Evolutionary conservation across 2,113 vertebrate species (phyloP).

Genomic region (Microcebus jonahi): DNA sequence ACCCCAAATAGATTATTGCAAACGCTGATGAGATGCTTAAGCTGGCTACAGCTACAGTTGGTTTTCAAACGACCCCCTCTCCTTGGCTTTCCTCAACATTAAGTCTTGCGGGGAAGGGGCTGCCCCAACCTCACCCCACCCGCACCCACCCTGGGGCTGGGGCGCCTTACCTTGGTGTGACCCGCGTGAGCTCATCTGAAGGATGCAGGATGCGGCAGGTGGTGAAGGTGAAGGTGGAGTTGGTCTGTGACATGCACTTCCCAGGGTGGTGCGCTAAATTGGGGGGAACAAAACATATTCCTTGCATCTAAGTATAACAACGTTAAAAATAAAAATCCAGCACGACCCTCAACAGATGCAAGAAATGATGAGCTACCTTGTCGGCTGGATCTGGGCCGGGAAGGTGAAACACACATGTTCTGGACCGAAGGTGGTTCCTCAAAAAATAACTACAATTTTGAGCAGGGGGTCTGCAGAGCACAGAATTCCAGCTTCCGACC

Average conservation of each 20-base stretch:
- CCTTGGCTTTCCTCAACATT: not conserved
- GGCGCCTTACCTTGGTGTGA: constrained; percentile 94
- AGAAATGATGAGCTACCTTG: constrained; percentile 78
- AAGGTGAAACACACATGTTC: constrained; percentile 62
- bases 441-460: constrained; percentile 10
- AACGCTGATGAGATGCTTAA: not conserved
- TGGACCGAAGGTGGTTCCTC: constrained; percentile 20
- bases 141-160: accelerated
- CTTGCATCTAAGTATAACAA: constrained; percentile 77
- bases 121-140: not conserved
- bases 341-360: constrained; percentile 69
- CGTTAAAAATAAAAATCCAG: not conserved
- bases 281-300: constrained; percentile 81
- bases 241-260: constrained; percentile 98
- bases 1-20: not conserved
- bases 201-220: constrained; percentile 99
- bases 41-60: too few species aligned
- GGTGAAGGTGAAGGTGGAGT: constrained; percentile 98
- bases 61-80: not conserved
- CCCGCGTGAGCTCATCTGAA: constrained; percentile 95
- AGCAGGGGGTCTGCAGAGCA: constrained; percentile 56
- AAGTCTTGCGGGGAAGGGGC: not conserved
- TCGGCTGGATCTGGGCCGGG: constrained; percentile 74
- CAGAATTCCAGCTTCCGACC: constrained; percentile 68
- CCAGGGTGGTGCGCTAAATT: constrained; percentile 95